A percentile compares a stretch with the other conserved stretches of the same genome.
These are phyloP conservation scores for Engraulis encrasicolus DNA, from an alignment of 2,113 vertebrate species.

Conservation along the genomic window DNA sequence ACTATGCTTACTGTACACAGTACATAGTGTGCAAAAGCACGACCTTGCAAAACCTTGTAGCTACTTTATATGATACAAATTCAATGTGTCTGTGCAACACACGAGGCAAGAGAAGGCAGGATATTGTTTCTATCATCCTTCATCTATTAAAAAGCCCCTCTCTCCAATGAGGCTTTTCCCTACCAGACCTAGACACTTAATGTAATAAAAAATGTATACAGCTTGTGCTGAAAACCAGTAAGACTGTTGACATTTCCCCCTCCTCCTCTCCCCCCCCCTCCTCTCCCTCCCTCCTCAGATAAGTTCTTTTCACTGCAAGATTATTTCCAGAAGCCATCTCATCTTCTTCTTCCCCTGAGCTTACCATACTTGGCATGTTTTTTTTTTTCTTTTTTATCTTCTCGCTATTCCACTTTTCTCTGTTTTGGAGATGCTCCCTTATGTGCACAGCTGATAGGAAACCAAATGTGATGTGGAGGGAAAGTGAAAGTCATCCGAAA, in stretches of 20 bases:
- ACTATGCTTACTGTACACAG: too few relatives aligned
- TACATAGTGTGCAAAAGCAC: too few relatives aligned
- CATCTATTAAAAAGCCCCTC: not conserved
- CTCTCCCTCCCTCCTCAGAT: constrained; percentile 27
- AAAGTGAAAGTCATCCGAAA: constrained; percentile 39
- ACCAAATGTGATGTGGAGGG: constrained; percentile 49
- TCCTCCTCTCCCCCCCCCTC: too few relatives aligned
- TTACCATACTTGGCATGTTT: constrained; percentile 54
- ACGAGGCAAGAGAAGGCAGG: not conserved
- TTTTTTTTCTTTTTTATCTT: not conserved
- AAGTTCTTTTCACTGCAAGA: constrained; percentile 43
- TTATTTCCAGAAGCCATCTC: constrained; percentile 53
- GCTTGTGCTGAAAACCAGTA: not conserved
- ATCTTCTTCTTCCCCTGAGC: constrained; percentile 44
- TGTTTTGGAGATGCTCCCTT: constrained; percentile 41
- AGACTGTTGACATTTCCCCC: not conserved
- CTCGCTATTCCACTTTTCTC: not conserved
- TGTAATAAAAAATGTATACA: not conserved
- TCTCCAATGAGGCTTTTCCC: not conserved
- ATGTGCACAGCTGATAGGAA: constrained; percentile 38
- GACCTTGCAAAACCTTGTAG: too few relatives aligned
- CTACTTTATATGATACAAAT: too few relatives aligned
- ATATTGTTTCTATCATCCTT: not conserved
- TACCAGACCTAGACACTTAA: not conserved
- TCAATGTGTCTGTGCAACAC: not conserved